Conservation (phyloP, 2,797 vertebrate species). For the Lophotriccus pileatus region DNA sequence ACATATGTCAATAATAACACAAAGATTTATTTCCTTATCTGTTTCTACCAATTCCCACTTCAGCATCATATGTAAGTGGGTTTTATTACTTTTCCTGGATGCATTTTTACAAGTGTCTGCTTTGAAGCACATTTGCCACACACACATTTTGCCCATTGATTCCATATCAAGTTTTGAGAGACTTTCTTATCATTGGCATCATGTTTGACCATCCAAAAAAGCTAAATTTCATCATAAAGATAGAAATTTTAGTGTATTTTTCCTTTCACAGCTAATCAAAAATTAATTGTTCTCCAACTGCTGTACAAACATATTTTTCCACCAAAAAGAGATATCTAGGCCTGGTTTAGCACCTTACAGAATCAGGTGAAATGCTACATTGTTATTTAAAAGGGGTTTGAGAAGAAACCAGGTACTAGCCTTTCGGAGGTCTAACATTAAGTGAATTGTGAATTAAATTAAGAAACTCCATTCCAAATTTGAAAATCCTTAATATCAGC, state of each 20-base stretch:
- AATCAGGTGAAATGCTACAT: not conserved
- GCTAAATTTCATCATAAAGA: not conserved
- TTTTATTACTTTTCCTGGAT: not conserved
- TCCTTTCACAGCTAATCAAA: not conserved
- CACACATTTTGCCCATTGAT: not conserved
- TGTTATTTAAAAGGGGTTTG: not conserved
- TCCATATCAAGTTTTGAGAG: not conserved
- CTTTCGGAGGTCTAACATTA: not conserved
- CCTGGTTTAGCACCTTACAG: not conserved
- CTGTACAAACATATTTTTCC: not conserved
- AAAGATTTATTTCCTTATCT: not conserved
- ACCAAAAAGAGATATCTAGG: not conserved
- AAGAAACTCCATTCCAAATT: not conserved
- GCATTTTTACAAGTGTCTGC: not conserved
- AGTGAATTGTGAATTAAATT: not conserved
- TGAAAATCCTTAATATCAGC: not conserved
- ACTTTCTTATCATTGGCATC: not conserved
- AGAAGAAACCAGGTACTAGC: not conserved
- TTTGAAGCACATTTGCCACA: not conserved
- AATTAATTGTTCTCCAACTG: not conserved
- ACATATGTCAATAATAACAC: not conserved
- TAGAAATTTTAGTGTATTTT: not conserved
- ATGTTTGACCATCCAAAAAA: not conserved
- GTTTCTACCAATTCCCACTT: not conserved
- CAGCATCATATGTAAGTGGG: rapidly evolving